Evolutionary conservation across 2,797 vertebrate genomes (phyloP), one percentile per base, ranked within the genome.

Genomic region (Limnodromus scolopaceus): DNA sequence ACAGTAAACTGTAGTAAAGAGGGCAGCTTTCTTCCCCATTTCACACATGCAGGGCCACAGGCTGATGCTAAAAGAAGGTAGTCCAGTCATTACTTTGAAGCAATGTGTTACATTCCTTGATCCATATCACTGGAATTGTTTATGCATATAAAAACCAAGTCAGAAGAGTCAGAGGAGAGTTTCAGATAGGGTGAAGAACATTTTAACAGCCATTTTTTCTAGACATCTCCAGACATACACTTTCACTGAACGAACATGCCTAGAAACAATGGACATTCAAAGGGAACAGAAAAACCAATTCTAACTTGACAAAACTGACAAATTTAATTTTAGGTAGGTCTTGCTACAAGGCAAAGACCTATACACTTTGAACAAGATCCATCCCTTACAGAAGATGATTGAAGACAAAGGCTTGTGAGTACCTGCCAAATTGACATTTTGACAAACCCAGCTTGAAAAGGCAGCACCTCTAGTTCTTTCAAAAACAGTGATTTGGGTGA

Each of bases 101-200:
- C 17, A 55, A 49, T 11, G 9, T 28, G 9, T 51, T 39, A 34
- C 13, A 19, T 15, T 48, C 2, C 7, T 90, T 30, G 22, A 63
- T 41, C 3, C 1, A 1, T 45, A 27, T 18, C 1, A 25, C 1
- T 46, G 32, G 10, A 93, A 58, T 34, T 13, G 4, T 15, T 71
- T 72, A 45, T 10, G 4, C 7, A n/a, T 61, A 34, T 3, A n/a
- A 69, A 81, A 49, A 24, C 1, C 3, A 14, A 89, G 10, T 2
- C 19, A 36, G 28, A 89, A 49, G 28, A 57, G 7, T 46, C 18
- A 43, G 8, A 76, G 9, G 9, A 78, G 8, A 20, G 11, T 63
- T 79, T 66, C 55, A 63, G 27, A 20, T 11, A 43, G 13, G 13
- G 54, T 4, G 10, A 75, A 28, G 8, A 71, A 79, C 2, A 2